Base-by-base conservation (phyloP, 2,113 vertebrate species). In the Vidua macroura region DNA sequence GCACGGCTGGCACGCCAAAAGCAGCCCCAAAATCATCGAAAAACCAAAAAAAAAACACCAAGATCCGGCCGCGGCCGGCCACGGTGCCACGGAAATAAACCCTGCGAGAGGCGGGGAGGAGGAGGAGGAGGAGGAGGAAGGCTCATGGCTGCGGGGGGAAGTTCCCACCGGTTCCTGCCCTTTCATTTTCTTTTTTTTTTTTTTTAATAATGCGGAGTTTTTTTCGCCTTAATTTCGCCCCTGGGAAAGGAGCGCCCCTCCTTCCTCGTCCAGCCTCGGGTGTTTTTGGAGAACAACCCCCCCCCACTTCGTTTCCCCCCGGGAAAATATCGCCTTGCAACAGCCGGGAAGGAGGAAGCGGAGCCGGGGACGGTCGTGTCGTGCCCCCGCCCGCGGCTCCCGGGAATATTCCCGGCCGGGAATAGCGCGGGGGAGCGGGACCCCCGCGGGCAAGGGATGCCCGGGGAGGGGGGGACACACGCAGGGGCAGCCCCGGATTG, bases 311-410 rank as follows among this genome's bases (percentile, higher is more conserved):
- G 28, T n/a, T 67, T 21, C 31, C 52, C 70, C 37, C 62, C 53
- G 62, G 73, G 83, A n/a, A 51, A 80, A 80, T 52, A 93, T 35
- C 91, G 37, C n/a, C 68, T 39, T 51, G 91, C 80, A 33, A 4
- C 55, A 52, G 86, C 81, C 59, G 92, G 91, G 75, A 76, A 93
- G 76, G 64, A 90, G 87, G 92, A 90, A 81, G 63, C 76, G 23
- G 66, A 24, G 41, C 74, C 80, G 83, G 83, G 72, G 35, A 5
- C 62, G 72, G 16, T 14, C 2, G 72, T 3, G 52, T 62, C 70
- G 60, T 30, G 70, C 82, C 82, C 35, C 51, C 81, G 78, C 80
- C 80, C 80, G 80, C 67, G 21, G 80, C 81, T 73, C 81, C 70
- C 70, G 70, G 82, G 51, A 56, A 66, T 11, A n/a, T 49, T 56